Base-by-base conservation (phyloP, 1,140 invertebrate genomes). In the Wasmannia auropunctata region DNA sequence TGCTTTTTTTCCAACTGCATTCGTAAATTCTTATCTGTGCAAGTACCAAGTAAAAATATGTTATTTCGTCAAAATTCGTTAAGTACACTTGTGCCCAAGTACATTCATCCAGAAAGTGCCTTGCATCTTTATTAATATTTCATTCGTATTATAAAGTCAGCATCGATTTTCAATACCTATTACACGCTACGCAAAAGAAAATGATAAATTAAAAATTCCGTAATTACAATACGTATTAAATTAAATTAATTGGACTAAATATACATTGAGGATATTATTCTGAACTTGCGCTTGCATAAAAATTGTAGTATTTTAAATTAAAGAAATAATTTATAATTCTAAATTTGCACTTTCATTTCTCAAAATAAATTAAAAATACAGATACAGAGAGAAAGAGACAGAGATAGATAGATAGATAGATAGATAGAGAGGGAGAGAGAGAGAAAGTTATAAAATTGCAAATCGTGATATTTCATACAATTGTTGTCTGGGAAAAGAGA, bases 51-150 rank as follows among this genome's bases (percentile, higher is more conserved):
- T 83, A 83, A 83, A 83, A 83, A 74, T 83, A 74, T 58, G 79
- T 70, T 79, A 67, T 43, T n/a, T 80, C 28, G 25, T 28, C 65
- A 58, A 25, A 74, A 74, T 54, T 83, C 67, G 37, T 83, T 83
- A 83, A 83, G 79, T 83, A 83, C 79, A 83, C 79, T 83, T 83
- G 79, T 83, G 79, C 79, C 65, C 79, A 74, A 72, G 67, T 72
- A 83, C 40, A 58, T 83, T 83, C 79, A 83, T 58, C n/a, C 25
- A 74, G 79, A 83, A 72, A 43, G 67, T 83, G 67, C 28, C 37
- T 58, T 56, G 37, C 49, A 79, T 79, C 46, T 74, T 19, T 19
- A 72, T 22, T 72, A 58, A 58, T 58, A 74, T 25, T 83, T 58
- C 11, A 28, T 83, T 40, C 51, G 43, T 40, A 34, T 83, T 58